Conservation (phyloP, 1,140 invertebrate genomes). For the Ostrea edulis region DNA sequence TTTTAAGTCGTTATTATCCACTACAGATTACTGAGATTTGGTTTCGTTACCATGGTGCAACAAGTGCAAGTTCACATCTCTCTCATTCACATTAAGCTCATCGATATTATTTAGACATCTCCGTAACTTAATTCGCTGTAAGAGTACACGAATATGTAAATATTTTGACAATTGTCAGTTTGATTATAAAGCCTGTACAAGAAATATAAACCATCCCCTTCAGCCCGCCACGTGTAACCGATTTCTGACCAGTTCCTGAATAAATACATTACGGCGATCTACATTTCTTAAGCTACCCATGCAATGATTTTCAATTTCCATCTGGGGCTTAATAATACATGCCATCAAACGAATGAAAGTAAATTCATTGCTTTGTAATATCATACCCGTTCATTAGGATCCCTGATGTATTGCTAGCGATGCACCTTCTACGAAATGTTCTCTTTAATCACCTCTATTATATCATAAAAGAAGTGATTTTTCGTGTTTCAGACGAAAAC, state of each 20-base stretch:
- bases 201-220: background rate
- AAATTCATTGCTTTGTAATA: too few species aligned
- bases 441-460: too few species aligned
- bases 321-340: too few species aligned
- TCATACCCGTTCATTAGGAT: too few species aligned
- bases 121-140: background rate
- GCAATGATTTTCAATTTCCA: too few species aligned
- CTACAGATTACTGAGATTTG: background rate
- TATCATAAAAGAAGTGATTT: too few species aligned
- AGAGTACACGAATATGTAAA: conserved; percentile 14
- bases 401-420: too few species aligned
- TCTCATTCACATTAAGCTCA: background rate
- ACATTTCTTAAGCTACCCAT: background rate
- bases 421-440: too few species aligned
- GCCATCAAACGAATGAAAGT: too few species aligned
- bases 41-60: background rate
- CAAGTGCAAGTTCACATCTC: background rate
- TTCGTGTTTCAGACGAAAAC: too few species aligned
- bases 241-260: background rate
- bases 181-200: background rate
- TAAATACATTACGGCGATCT: background rate
- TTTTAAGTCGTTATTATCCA: too few species aligned
- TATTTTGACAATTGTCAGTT: conserved; percentile 28
- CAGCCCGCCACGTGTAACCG: background rate
- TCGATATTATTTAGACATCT: background rate